These are phyloP conservation scores for Chaetogeoica ovagalla DNA, from an alignment of 2,888 invertebrate species.

Conservation along the genomic window DNA sequence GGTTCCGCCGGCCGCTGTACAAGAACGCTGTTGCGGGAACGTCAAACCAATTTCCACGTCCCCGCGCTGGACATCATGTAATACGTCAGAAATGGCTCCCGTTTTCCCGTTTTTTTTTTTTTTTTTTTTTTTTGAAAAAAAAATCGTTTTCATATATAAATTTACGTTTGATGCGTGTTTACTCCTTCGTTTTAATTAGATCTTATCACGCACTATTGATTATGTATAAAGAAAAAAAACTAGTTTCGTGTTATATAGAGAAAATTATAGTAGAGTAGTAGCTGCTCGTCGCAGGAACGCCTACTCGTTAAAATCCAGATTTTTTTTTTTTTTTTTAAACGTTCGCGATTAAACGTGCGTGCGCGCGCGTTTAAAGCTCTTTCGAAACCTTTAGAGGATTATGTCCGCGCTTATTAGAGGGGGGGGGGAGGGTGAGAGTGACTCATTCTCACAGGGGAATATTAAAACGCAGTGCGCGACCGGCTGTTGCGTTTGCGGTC, in stretches of 20 bases:
- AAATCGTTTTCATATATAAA: neutral
- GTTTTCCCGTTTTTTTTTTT: conserved; percentile 21
- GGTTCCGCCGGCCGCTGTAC: too few relatives aligned
- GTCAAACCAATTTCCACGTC: conserved; percentile 13
- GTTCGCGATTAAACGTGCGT: neutral
- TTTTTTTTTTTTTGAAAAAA: neutral
- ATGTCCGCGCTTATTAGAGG: too few relatives aligned
- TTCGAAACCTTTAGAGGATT: too few relatives aligned
- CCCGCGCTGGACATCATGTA: conserved; percentile 21
- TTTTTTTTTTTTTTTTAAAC: neutral
- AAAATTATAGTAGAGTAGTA: conserved; percentile 38
- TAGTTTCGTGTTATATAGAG: conserved; percentile 31
- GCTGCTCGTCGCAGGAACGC: conserved; percentile 35
- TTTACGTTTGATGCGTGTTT: conserved; percentile 16
- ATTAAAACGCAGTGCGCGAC: neutral
- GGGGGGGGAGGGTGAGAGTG: neutral
- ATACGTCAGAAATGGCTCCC: conserved; percentile 39
- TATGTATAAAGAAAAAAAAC: neutral
- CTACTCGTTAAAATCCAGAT: conserved; percentile 43
- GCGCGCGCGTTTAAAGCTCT: too few relatives aligned
- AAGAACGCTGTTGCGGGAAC: conserved; percentile 38
- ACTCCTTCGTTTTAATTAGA: conserved; percentile 24
- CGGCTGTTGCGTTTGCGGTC: conserved; percentile 3
- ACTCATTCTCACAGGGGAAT: conserved; percentile 37
- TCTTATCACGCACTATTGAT: conserved; percentile 45